These are phyloP conservation scores for Xiphorhynchus erythropygius DNA, from an alignment of 2,797 vertebrate species.

Conservation along the genomic window DNA sequence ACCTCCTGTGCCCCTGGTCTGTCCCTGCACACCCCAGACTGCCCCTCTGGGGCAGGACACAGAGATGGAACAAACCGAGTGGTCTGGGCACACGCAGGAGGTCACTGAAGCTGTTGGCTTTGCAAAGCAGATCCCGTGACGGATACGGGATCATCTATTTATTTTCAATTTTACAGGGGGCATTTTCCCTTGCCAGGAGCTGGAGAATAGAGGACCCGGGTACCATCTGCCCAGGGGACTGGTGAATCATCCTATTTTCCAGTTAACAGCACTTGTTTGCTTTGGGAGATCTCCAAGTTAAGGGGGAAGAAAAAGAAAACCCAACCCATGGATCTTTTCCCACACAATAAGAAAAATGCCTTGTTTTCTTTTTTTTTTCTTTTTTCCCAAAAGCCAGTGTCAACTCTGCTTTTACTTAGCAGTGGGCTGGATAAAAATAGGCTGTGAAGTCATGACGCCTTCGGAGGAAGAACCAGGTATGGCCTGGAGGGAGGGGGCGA, in stretches of 20 bases:
- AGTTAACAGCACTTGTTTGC: constrained; percentile 65
- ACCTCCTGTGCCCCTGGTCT: rapidly evolving
- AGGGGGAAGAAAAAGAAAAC: constrained; percentile 62
- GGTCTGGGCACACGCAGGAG: background rate
- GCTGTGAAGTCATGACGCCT: constrained; percentile 27
- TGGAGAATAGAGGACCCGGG: constrained; percentile 51
- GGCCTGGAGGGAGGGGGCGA: constrained; percentile 17
- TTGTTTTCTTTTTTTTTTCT: background rate
- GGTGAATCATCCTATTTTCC: constrained; percentile 72
- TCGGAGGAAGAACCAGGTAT: constrained; percentile 41
- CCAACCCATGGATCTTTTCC: constrained; percentile 66
- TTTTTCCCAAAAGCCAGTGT: constrained; percentile 7
- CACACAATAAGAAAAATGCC: constrained; percentile 70
- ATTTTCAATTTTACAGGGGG: constrained; percentile 58
- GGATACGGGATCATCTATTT: background rate
- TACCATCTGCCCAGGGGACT: constrained; percentile 72
- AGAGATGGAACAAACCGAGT: rapidly evolving
- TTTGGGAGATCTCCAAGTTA: constrained; percentile 70
- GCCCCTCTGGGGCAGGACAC: background rate
- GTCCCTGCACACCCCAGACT: background rate
- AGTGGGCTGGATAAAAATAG: constrained; percentile 67
- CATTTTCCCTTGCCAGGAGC: constrained; percentile 64
- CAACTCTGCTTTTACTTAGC: constrained; percentile 59
- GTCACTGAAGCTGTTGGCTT: background rate
- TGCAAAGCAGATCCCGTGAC: background rate